phyloP scores from a whole-genome alignment of 2,797 vertebrate species.

The Chaetophractus vellerosus region DNA sequence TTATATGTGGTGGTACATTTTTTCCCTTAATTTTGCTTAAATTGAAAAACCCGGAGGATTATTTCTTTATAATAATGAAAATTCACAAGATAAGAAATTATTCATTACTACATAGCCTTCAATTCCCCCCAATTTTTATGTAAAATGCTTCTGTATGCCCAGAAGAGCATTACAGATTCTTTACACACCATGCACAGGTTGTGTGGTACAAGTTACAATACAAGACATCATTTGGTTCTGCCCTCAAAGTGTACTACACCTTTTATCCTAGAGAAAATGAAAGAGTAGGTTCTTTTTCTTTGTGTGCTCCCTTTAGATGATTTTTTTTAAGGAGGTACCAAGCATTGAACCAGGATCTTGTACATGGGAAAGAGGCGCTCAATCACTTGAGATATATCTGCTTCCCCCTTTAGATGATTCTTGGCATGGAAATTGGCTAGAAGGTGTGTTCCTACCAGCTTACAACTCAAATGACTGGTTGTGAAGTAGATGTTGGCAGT shows the following conservation, averaged over 20 bases:
- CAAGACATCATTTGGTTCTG: background rate
- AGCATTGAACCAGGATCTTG: no score
- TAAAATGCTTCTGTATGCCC: background rate
- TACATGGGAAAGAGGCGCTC: no score
- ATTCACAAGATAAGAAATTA: conserved; percentile 2
- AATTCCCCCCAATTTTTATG: background rate
- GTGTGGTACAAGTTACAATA: background rate
- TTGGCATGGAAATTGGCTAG: background rate
- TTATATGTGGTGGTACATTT: background rate
- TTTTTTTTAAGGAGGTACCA: background rate
- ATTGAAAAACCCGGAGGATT: background rate
- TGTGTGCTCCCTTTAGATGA: background rate
- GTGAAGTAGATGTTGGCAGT: background rate
- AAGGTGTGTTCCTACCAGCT: background rate
- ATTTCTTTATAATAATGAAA: conserved; percentile 6
- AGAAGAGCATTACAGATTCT: background rate
- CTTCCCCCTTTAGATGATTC: no score
- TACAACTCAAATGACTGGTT: background rate
- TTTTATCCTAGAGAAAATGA: background rate
- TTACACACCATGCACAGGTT: background rate
- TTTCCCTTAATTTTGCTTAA: background rate
- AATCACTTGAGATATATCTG: no score
- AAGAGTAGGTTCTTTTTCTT: background rate
- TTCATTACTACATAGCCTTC: background rate
- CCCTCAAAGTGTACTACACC: background rate